Evolutionary conservation across 2,888 invertebrate genomes (phyloP), one percentile per base, ranked within the genome.

Genomic region (Polyploca ridens): DNA sequence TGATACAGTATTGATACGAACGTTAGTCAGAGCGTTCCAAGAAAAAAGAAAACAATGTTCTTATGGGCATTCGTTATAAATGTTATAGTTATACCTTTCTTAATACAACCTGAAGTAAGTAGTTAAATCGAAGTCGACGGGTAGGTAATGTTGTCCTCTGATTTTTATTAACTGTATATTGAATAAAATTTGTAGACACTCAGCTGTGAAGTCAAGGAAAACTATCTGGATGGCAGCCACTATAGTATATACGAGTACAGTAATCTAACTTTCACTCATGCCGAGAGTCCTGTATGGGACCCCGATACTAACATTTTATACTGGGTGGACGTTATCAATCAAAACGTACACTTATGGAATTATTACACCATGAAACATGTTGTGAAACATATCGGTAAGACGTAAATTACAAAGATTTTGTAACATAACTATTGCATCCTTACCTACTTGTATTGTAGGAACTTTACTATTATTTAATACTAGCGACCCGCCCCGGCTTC

Each of bases 241-340:
- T 74, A 66, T 44, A 68, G 69, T 6, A 62, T 65, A 54, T 73
- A 72, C 6, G 64, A 73, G 35, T 78, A 72, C 64, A 76, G 73
- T 4, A 79, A 80, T 57, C 16, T 58, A 13, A 63, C 64, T 5
- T 66, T 63, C 57, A 33, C 58, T 3, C 81, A 81, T 68, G 78
- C 66, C 5, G 79, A 81, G 71, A 76, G 81, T 33, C 78, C 78
- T 8, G 73, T 73, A 68, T 95, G 95, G 95, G 91, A 94, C 63
- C 72, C 79, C 0, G 73, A 66, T 6, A 79, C 81, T 8, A 81
- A 90, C 60, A 88, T 87, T 3, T 82, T 95, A 7, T 94, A 90
- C 67, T 95, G 90, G 76, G 95, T 95, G 3, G 95, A 95, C 68
- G 93, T 94, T 63, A 66, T 77, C 7, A 81, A 88, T 41, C 79